A percentile compares a stretch with the other conserved stretches of the same genome.
Conservation (phyloP, 2,113 vertebrate species). For the Stigmatopora argus region DNA sequence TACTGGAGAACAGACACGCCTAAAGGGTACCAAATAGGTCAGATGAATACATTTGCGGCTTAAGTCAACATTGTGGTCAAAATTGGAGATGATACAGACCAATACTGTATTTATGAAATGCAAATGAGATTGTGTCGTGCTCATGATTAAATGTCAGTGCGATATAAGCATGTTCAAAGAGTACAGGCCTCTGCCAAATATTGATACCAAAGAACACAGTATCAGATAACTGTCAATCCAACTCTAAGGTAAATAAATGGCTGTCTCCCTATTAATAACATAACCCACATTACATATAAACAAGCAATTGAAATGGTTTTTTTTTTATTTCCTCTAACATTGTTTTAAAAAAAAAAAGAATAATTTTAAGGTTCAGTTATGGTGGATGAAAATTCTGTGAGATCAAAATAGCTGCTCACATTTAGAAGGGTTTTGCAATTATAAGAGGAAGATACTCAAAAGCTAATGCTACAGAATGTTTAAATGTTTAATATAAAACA, state of each 20-base stretch:
- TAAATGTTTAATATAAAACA: slow-evolving; percentile 5
- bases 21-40: slow-evolving; percentile 2
- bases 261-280: too few species aligned
- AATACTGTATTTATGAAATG: slow-evolving; percentile 31
- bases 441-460: slow-evolving; percentile 2
- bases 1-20: neutral
- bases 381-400: neutral
- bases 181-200: too few species aligned
- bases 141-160: slow-evolving; percentile 30
- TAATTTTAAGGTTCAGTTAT: neutral
- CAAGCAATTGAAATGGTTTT: too few species aligned
- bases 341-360: too few species aligned
- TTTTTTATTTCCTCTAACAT: too few species aligned
- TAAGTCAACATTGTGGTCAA: slow-evolving; percentile 15
- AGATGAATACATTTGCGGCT: slow-evolving; percentile 10
- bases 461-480: neutral
- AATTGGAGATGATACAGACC: slow-evolving; percentile 19
- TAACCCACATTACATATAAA: too few species aligned
- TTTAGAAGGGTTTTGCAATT: neutral
- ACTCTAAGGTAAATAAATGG: too few species aligned
- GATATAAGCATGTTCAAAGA: slow-evolving; percentile 10
- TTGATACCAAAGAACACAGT: too few species aligned
- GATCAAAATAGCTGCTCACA: neutral
- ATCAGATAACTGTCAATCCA: too few species aligned
- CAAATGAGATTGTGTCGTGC: slow-evolving; percentile 25